Conservation (phyloP, 2,888 invertebrate species). For the Cheilosia variabilis region DNA sequence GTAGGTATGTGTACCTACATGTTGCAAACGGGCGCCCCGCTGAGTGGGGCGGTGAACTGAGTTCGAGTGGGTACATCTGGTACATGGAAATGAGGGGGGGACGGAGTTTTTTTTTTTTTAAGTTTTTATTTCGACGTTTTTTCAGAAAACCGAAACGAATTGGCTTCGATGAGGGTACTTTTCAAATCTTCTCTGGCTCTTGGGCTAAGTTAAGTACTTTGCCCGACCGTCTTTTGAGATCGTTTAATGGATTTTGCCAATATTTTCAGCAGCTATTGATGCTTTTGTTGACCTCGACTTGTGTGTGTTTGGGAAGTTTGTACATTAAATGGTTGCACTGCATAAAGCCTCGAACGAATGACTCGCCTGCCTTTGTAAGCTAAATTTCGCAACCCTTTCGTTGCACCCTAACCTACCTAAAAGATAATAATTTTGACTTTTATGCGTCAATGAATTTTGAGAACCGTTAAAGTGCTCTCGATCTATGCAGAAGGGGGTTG, state of each 20-base stretch:
- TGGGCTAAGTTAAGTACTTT: conserved; percentile 4
- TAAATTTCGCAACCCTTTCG: conserved; percentile 44
- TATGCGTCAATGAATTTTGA: conserved; percentile 76
- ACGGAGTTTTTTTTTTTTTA: background rate
- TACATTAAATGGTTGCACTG: conserved; percentile 38
- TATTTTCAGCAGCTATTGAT: conserved; percentile 56
- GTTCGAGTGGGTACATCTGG: conserved; percentile 17
- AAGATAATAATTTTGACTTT: conserved; percentile 75
- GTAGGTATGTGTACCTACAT: conserved; percentile 71
- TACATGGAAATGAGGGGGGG: background rate
- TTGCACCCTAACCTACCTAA: conserved; percentile 25
- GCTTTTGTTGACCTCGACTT: conserved; percentile 45
- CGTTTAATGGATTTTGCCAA: conserved; percentile 65
- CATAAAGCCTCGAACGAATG: conserved; percentile 6
- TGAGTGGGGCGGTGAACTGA: conserved; percentile 26
- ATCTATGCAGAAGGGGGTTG: conserved; percentile 33
- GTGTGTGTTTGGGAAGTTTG: conserved; percentile 28
- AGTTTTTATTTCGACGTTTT: conserved; percentile 43
- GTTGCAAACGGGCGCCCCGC: conserved; percentile 42
- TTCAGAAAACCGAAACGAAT: conserved; percentile 55
- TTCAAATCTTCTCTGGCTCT: conserved; percentile 32
- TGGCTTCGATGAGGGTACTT: conserved; percentile 43
- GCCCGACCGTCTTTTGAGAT: conserved; percentile 27
- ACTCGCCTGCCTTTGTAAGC: conserved; percentile 18
- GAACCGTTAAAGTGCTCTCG: conserved; percentile 51